phyloP scores from a whole-genome alignment of 92 coral and sea anemone genomes.

The Palythoa heliodiscus region DNA sequence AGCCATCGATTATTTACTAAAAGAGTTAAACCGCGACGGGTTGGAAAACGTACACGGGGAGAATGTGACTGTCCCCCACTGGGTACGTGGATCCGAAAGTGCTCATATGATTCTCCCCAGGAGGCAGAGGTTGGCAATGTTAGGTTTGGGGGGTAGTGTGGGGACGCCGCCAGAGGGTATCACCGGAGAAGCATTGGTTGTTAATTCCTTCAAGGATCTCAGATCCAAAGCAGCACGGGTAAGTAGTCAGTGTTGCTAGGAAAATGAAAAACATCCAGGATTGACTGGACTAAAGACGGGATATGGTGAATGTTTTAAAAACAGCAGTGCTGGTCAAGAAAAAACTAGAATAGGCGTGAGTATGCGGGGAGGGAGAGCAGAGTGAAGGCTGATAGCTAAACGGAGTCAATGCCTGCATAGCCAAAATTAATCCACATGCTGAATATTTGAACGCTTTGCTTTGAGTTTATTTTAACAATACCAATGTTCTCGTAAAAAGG shows the following conservation, averaged over 20 bases:
- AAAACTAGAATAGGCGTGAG: not conserved
- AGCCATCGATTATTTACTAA: conserved; percentile 84
- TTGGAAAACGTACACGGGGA: conserved; percentile 94
- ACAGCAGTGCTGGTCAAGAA: not conserved
- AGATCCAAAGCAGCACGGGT: conserved; percentile 75
- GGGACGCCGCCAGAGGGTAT: conserved; percentile 87
- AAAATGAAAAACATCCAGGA: not conserved
- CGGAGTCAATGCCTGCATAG: too few relatives aligned
- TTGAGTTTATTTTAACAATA: not conserved
- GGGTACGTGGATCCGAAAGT: conserved; percentile 94
- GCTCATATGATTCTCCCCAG: conserved; percentile 79
- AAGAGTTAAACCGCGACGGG: conserved; percentile 64
- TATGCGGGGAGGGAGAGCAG: too few relatives aligned
- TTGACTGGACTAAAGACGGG: too few relatives aligned
- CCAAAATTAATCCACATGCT: not conserved
- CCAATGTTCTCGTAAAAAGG: conserved; percentile 12
- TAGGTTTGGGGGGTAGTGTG: conserved; percentile 89
- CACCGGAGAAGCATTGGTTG: conserved; percentile 88
- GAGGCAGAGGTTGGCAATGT: conserved; percentile 65
- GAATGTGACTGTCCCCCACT: conserved; percentile 76
- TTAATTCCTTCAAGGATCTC: conserved; percentile 88
- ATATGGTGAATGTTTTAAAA: too few relatives aligned
- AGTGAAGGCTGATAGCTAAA: too few relatives aligned
- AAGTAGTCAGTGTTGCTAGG: not conserved
- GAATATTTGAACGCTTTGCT: not conserved